These are phyloP conservation scores for Cyanoliseus patagonus DNA, from an alignment of 2,113 vertebrate genomes.

Conservation along the genomic window DNA sequence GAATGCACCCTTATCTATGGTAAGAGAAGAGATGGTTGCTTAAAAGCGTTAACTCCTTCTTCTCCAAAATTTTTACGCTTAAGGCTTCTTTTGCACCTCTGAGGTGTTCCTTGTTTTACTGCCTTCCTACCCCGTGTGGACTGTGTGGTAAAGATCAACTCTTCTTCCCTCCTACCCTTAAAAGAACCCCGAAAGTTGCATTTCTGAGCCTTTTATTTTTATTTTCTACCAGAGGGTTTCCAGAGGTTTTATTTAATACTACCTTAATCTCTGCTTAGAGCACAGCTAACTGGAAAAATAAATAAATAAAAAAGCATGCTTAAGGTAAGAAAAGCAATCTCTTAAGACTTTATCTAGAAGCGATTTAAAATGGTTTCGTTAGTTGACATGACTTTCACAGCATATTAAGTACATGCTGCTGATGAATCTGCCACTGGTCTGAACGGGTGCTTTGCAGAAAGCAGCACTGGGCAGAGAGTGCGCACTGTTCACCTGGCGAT, in stretches of 20 bases:
- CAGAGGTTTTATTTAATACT: background rate
- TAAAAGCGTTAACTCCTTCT: constrained; percentile 70
- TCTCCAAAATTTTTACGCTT: background rate
- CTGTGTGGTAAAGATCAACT: background rate
- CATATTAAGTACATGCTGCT: constrained; percentile 24
- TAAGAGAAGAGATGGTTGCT: constrained; percentile 64
- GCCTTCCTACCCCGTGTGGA: background rate
- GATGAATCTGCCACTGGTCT: background rate
- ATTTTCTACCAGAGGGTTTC: background rate
- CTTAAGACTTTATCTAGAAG: background rate
- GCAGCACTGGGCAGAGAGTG: background rate
- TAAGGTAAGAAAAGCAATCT: background rate
- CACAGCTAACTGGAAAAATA: background rate
- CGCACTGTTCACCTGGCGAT: background rate
- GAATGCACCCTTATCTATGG: constrained; percentile 83
- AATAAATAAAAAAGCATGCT: background rate
- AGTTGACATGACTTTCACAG: constrained; percentile 22
- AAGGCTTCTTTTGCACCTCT: background rate
- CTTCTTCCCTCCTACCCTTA: background rate
- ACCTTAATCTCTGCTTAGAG: background rate
- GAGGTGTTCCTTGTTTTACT: background rate
- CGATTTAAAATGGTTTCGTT: constrained; percentile 11
- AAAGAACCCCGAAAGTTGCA: background rate
- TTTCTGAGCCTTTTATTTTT: background rate
- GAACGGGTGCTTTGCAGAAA: background rate